phyloP scores from a whole-genome alignment of 2,797 vertebrate species.

The Moxostoma hubbsi region DNA sequence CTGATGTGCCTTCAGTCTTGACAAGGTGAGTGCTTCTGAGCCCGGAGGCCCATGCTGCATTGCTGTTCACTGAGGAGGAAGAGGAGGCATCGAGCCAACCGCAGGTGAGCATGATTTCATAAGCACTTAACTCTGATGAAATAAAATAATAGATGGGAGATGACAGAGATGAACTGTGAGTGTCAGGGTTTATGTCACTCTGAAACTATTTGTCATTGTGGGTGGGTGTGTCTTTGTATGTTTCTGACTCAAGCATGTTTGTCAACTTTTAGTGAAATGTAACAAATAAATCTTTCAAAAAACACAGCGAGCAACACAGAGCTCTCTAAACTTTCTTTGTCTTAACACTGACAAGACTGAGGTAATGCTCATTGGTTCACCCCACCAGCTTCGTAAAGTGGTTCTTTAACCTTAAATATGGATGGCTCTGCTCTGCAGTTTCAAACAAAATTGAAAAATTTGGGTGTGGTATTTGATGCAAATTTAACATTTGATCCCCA shows the following conservation, averaged over 20 bases:
- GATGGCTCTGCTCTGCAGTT: no score
- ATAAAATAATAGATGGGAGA: slow-evolving; percentile 63
- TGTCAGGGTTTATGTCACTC: slow-evolving; percentile 48
- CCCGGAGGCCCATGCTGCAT: slow-evolving; percentile 69
- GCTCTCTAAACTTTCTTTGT: no score
- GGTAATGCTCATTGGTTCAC: no score
- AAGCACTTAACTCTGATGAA: slow-evolving; percentile 69
- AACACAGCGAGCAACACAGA: no score
- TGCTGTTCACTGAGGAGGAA: slow-evolving; percentile 72
- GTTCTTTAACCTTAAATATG: no score
- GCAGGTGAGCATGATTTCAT: slow-evolving; percentile 73
- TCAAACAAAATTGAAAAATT: no score
- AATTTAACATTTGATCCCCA: no score
- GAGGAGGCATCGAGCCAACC: slow-evolving; percentile 70
- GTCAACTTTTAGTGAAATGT: slow-evolving; percentile 12
- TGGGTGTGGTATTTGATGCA: no score
- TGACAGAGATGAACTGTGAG: slow-evolving; percentile 58
- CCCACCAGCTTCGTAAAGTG: no score
- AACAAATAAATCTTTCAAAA: slow-evolving; percentile 43
- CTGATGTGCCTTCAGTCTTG: slow-evolving; percentile 62
- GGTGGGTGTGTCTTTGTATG: slow-evolving; percentile 9
- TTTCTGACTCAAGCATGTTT: slow-evolving; percentile 5
- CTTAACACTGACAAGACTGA: no score
- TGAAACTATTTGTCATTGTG: slow-evolving; percentile 52
- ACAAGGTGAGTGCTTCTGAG: slow-evolving; percentile 69